Conservation (phyloP, 2,113 vertebrate species). For the Zapus hudsonius region DNA sequence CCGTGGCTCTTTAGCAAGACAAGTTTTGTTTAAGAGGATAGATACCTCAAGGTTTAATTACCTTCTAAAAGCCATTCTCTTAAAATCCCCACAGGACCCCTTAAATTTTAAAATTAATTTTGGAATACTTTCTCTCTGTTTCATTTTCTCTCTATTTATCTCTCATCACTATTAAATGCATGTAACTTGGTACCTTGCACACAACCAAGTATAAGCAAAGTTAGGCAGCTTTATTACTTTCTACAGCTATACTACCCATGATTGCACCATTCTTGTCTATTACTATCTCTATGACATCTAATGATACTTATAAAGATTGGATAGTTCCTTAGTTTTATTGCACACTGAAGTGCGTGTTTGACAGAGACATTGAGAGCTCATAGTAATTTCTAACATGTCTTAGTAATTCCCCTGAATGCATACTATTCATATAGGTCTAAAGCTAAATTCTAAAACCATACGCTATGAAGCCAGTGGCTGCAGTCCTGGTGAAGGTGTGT, state of each 20-base stretch:
- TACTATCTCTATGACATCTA: too few relatives aligned
- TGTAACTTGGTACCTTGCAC: background rate
- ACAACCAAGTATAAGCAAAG: background rate
- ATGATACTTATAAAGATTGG: background rate
- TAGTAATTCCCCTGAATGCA: background rate
- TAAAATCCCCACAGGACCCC: background rate
- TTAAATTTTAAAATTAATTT: background rate
- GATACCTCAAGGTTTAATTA: fast-evolving
- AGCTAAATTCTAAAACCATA: background rate
- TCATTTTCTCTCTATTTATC: background rate
- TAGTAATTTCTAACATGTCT: too few relatives aligned
- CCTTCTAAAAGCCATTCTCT: background rate
- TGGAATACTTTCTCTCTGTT: too few relatives aligned
- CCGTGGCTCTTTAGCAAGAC: background rate
- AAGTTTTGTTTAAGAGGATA: background rate
- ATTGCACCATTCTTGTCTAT: too few relatives aligned
- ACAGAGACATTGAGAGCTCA: background rate
- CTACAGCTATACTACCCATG: background rate
- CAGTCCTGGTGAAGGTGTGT: fast-evolving
- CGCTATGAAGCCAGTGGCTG: background rate
- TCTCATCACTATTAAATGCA: background rate
- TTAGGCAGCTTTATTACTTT: too few relatives aligned
- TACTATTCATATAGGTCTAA: background rate
- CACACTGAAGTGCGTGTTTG: background rate
- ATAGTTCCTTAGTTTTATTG: background rate